Evolutionary conservation across 1,140 invertebrate species (phyloP).

Genomic region (Parasteatoda tepidariorum): DNA sequence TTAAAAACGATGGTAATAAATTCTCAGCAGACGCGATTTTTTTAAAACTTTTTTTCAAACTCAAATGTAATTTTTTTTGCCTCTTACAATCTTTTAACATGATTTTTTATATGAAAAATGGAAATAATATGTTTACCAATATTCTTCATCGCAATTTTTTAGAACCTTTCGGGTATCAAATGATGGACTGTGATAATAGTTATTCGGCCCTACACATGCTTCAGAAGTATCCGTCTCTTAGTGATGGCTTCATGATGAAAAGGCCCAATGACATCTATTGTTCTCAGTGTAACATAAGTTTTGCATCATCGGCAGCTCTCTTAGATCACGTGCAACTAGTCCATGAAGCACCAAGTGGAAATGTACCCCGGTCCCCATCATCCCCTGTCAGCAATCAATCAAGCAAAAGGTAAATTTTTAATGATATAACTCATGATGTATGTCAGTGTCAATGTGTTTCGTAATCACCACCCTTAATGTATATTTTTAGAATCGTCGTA

Average conservation of each 20-base stretch:
- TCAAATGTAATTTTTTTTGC: no score
- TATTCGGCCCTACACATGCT: conserved; percentile 60
- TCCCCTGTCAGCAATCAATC: conserved; percentile 76
- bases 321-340: conserved; percentile 75
- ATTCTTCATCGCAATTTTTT: no score
- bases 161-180: not conserved
- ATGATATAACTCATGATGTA: no score
- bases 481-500: no score
- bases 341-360: conserved; percentile 67
- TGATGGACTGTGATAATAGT: not conserved
- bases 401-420: conserved; percentile 70
- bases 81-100: no score
- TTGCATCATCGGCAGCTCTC: conserved; percentile 71
- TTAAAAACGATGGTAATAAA: no score
- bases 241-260: conserved; percentile 53
- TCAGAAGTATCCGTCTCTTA: conserved; percentile 68
- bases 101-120: no score
- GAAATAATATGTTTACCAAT: no score
- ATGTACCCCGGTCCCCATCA: conserved; percentile 78
- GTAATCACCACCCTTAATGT: no score
- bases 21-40: no score
- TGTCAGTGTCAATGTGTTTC: no score
- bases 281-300: conserved; percentile 72
- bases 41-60: no score
- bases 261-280: conserved; percentile 69